Conservation (phyloP, 2,888 invertebrate species). For the Masnerella sp. region DNA sequence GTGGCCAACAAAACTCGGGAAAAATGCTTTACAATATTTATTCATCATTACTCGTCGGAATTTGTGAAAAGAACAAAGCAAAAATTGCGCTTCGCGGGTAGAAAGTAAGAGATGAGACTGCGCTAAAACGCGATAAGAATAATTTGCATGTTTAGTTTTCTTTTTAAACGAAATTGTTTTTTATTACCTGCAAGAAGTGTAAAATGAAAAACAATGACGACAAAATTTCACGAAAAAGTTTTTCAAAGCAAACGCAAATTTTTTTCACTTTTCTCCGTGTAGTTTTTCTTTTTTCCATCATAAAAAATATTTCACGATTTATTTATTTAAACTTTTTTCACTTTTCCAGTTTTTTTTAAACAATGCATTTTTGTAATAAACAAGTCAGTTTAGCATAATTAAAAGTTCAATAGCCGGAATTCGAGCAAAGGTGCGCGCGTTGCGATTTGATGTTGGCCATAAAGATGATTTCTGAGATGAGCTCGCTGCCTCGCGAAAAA, state of each 20-base stretch:
- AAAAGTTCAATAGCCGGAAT: conserved; percentile 4
- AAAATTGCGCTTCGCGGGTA: conserved; percentile 7
- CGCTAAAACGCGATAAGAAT: conserved; percentile 15
- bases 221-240: no score
- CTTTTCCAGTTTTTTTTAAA: no score
- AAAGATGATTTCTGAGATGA: conserved; percentile 29
- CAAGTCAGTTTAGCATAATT: not conserved
- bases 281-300: no score
- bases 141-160: conserved; percentile 23
- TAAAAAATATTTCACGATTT: no score
- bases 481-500: conserved; percentile 12
- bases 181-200: no score
- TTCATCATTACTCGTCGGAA: not conserved
- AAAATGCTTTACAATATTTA: not conserved
- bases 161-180: not conserved
- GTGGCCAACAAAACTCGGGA: not conserved
- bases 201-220: no score
- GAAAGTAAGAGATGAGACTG: conserved; percentile 27
- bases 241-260: no score
- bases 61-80: conserved; percentile 16
- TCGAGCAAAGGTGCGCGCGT: conserved; percentile 1
- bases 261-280: no score
- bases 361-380: no score
- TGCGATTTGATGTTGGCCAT: conserved; percentile 9
- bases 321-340: no score